Evolutionary conservation across 2,113 vertebrate genomes (phyloP).

Genomic region (Bothrops jararaca): DNA sequence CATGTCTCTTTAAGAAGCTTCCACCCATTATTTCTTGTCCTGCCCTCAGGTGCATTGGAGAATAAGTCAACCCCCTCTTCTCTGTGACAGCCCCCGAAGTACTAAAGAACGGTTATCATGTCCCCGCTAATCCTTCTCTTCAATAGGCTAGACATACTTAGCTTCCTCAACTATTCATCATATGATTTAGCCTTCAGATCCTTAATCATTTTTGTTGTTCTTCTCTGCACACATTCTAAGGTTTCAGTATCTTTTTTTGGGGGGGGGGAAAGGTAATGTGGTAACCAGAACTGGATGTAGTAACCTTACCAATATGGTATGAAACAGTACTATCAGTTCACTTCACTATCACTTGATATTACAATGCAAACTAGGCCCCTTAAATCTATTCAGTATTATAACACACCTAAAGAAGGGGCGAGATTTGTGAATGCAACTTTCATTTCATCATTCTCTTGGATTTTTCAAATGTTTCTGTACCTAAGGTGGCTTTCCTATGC

Average conservation of each 20-base stretch:
- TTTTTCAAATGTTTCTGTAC: not conserved
- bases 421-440: not conserved
- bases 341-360: not conserved
- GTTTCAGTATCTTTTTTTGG: not conserved
- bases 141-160: not conserved
- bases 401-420: not conserved
- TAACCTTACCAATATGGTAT: not conserved
- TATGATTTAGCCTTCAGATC: not conserved
- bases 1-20: not conserved
- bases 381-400: not conserved
- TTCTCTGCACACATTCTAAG: not conserved
- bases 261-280: not conserved
- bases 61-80: not conserved
- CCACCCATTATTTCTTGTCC: not conserved
- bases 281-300: not conserved
- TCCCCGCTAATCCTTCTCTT: not conserved
- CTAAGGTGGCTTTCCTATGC: not conserved
- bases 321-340: not conserved
- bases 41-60: not conserved
- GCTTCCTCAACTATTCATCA: not conserved
- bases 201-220: not conserved
- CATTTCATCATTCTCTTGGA: not conserved
- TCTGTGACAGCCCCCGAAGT: not conserved
- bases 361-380: not conserved
- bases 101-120: not conserved